Percentiles rank a stretch among this genome's conserved stretches.
Conservation (phyloP, 2,113 vertebrate genomes). For the Halichoeres trimaculatus region DNA sequence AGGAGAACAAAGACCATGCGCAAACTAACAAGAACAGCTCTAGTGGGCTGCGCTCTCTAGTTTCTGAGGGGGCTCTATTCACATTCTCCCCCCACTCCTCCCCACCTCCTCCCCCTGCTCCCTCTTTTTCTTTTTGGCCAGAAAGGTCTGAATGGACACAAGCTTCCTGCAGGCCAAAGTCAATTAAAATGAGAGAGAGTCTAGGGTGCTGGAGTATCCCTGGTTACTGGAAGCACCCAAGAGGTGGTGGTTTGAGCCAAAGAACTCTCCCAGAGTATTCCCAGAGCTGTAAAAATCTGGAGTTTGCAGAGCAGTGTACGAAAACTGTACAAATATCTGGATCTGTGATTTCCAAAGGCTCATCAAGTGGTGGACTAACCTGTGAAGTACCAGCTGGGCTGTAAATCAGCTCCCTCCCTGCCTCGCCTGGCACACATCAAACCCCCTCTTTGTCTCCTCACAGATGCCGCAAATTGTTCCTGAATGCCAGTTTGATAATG, state of each 20-base stretch:
- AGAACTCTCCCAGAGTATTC: constrained; percentile 36
- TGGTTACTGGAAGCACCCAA: constrained; percentile 69
- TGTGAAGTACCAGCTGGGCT: constrained; percentile 28
- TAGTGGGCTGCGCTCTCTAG: constrained; percentile 61
- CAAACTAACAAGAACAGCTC: constrained; percentile 74
- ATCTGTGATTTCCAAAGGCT: constrained; percentile 25
- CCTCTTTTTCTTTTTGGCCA: constrained; percentile 46
- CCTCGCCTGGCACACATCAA: constrained; percentile 45
- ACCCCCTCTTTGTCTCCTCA: constrained; percentile 54
- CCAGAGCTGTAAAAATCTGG: constrained; percentile 30
- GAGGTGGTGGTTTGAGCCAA: constrained; percentile 55
- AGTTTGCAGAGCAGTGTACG: constrained; percentile 29
- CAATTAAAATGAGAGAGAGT: constrained; percentile 77
- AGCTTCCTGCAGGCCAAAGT: constrained; percentile 79
- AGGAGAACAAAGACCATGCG: constrained; percentile 72
- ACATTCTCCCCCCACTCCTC: constrained; percentile 39
- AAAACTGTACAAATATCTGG: constrained; percentile 45
- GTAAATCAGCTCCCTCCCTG: constrained; percentile 55
- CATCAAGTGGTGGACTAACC: constrained; percentile 35
- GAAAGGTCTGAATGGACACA: constrained; percentile 75
- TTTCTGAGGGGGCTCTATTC: constrained; percentile 69
- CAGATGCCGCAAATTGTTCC: constrained; percentile 69
- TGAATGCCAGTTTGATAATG: constrained; percentile 65
- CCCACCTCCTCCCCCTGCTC: constrained; percentile 16
- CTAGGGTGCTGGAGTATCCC: constrained; percentile 63